Conservation (phyloP, 2,797 vertebrate genomes). For the Sebastes diploproa region DNA sequence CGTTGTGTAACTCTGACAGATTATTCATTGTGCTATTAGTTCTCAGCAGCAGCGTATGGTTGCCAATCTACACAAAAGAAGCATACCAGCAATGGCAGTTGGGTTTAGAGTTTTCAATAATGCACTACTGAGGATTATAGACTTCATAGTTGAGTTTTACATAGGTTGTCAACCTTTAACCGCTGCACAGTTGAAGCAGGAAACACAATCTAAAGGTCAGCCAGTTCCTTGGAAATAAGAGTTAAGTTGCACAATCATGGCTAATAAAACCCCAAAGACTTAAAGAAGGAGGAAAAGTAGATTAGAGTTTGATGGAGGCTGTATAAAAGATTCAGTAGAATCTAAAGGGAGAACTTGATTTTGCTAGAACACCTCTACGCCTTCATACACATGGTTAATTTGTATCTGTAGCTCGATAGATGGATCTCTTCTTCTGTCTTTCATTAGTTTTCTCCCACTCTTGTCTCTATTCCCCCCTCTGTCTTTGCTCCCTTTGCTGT, state of each 20-base stretch:
- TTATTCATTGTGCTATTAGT: constrained; percentile 77
- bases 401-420: constrained; percentile 1
- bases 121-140: constrained; percentile 67
- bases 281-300: constrained; percentile 35
- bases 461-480: constrained; percentile 30
- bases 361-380: not conserved
- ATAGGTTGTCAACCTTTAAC: constrained; percentile 71
- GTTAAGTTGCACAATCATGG: constrained; percentile 38
- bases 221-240: constrained; percentile 56
- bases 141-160: constrained; percentile 67
- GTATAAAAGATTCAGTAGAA: not conserved
- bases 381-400: not conserved
- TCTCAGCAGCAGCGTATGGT: constrained; percentile 69
- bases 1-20: constrained; percentile 75
- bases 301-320: constrained; percentile 30
- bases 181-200: constrained; percentile 43
- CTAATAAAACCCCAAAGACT: constrained; percentile 59
- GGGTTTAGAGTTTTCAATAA: constrained; percentile 69
- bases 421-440: constrained; percentile 7
- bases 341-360: not conserved
- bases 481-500: constrained; percentile 44
- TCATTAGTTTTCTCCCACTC: constrained; percentile 30
- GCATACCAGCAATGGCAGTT: constrained; percentile 66
- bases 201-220: constrained; percentile 53
- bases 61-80: constrained; percentile 77